Conservation (phyloP, 2,797 vertebrate species). For the Helarctos malayanus region DNA sequence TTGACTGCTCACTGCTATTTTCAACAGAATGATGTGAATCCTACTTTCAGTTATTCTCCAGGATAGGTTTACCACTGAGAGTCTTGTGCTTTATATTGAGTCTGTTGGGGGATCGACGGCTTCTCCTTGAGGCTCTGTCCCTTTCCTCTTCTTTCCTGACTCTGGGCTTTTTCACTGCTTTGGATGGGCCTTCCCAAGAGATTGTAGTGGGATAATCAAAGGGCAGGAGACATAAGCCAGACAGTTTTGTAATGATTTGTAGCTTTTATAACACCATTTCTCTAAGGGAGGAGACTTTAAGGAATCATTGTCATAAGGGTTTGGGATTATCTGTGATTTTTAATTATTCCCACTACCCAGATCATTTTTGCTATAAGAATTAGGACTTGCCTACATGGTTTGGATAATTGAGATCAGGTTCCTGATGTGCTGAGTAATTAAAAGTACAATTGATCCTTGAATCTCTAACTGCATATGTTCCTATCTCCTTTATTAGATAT, state of each 20-base stretch:
- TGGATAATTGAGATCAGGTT: slow-evolving; percentile 64
- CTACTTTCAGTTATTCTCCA: neutral
- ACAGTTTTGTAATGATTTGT: slow-evolving; percentile 73
- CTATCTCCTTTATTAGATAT: slow-evolving; percentile 49
- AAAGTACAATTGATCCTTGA: slow-evolving; percentile 64
- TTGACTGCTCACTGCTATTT: neutral
- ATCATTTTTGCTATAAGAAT: slow-evolving; percentile 55
- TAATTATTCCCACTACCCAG: slow-evolving; percentile 70
- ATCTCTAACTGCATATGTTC: slow-evolving; percentile 29
- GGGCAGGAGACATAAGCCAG: slow-evolving; percentile 37
- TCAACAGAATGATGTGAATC: neutral
- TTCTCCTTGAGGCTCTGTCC: slow-evolving; percentile 10
- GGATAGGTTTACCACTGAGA: neutral
- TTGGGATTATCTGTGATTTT: slow-evolving; percentile 73
- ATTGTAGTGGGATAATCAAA: slow-evolving; percentile 53
- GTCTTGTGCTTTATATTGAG: neutral
- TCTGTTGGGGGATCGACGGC: neutral
- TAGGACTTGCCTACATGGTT: slow-evolving; percentile 4
- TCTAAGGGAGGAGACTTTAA: slow-evolving; percentile 70
- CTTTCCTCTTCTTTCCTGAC: neutral
- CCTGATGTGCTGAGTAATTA: slow-evolving; percentile 63
- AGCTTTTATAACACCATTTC: slow-evolving; percentile 72
- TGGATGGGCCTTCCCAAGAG: slow-evolving; percentile 30
- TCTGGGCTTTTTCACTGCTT: slow-evolving; percentile 2
- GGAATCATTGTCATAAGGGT: slow-evolving; percentile 69